Evolutionary conservation across 37 sponge, comb jelly and placozoan genomes (phyloP).

Genomic region (Oopsacas minuta): DNA sequence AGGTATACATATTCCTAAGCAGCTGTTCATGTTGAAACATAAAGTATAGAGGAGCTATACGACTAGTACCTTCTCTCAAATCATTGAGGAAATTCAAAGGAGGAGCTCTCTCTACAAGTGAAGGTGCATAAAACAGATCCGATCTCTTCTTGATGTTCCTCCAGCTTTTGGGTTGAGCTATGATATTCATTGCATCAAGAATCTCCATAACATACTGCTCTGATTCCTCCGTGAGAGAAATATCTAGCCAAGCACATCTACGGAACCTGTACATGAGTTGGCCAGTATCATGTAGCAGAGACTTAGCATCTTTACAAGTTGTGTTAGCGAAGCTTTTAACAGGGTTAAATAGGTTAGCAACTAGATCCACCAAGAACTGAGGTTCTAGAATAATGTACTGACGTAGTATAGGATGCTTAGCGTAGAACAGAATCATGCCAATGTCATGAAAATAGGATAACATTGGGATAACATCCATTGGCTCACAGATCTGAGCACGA

Average conservation of each 20-base stretch:
- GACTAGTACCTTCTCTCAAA: background rate
- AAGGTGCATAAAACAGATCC: background rate
- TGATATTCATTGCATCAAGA: background rate
- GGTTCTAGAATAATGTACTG: slow-evolving; percentile 34
- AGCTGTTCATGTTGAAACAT: background rate
- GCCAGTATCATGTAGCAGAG: background rate
- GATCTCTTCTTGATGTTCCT: background rate
- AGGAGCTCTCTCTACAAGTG: background rate
- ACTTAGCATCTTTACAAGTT: background rate
- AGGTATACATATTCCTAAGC: background rate
- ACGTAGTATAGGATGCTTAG: slow-evolving; percentile 37
- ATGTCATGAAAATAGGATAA: slow-evolving; percentile 46
- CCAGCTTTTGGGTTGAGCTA: background rate
- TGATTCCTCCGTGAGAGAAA: background rate
- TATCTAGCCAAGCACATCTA: background rate
- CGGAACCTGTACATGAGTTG: background rate
- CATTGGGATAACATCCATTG: slow-evolving; percentile 36
- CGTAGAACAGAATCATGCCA: slow-evolving; percentile 40
- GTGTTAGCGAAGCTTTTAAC: background rate
- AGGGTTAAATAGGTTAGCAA: slow-evolving; percentile 19
- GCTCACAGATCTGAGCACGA: slow-evolving; percentile 34
- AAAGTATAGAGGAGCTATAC: slow-evolving; percentile 4
- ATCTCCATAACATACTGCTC: background rate
- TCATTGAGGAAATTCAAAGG: background rate
- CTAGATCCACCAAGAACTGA: slow-evolving; percentile 37